Evolutionary conservation across 2,113 vertebrate species (phyloP), one percentile per base, ranked within the genome.

Genomic region (Athene cunicularia): DNA sequence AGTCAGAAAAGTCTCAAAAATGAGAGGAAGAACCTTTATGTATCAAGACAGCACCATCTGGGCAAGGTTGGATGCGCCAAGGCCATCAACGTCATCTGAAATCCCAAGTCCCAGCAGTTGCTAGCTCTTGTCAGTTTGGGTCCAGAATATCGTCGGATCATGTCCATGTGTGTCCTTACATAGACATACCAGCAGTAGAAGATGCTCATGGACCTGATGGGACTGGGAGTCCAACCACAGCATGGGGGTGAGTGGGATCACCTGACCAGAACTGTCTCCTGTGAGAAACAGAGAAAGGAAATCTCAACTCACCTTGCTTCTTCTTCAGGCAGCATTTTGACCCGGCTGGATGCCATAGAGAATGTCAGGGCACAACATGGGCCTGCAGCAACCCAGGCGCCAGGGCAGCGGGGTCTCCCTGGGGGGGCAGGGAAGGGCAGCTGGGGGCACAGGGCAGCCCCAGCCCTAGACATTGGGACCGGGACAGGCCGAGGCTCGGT

Each of bases 371-470:
- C 21, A 50, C 9, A 82, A 11, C 4, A 47, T 8, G 7, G 13
- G 6, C 41, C 58, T 15, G 5, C 2, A 13, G 23, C 13, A 72
- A 22, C 55, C 12, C 16, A 26, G 15, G 13, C 20, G 12, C 30
- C 19, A 53, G 45, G 16, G 45, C 0, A 0, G 35, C 1, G 1
- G 20, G 6, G 20, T 7, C 8, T 49, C 27, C 18, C 24, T 35
- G 32, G 12, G 21, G 20, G 3, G 1, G 8, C n/a, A 22, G 10
- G 8, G 5, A 12, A 43, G 24, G 32, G n/a, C 22, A 66, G 33
- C 37, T 0, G 3, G 37, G 13, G 30, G 5, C 32, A 49, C 2
- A 0, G 37, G 26, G 2, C 19, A 70, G 75, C 9, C 10, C 5
- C 32, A 68, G 27, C 21, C 8, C 39, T n/a, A 32, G 27, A 8